Percentiles rank a stretch among this genome's conserved stretches.
phyloP scores from a whole-genome alignment of 2,113 vertebrate species.

The Pygoscelis antarcticus region DNA sequence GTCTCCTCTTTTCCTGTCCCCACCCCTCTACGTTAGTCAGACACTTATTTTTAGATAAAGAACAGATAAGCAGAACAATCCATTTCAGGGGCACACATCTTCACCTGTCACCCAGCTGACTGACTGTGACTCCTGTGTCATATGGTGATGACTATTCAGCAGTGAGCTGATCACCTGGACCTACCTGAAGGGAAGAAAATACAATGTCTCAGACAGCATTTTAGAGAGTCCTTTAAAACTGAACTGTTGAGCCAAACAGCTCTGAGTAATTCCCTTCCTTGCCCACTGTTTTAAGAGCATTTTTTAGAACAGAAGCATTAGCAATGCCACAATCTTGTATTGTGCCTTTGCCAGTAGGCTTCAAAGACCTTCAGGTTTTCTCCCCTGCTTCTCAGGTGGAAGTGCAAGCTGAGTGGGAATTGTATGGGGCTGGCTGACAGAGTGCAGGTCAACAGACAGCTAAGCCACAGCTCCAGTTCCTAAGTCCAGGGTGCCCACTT shows the following conservation, averaged over 20 bases:
- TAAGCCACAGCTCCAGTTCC: background rate
- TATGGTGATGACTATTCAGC: background rate
- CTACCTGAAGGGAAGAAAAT: background rate
- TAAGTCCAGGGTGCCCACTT: background rate
- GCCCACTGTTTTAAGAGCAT: background rate
- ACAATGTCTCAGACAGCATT: background rate
- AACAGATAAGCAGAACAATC: conserved; percentile 46
- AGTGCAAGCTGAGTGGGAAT: background rate
- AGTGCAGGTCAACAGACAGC: background rate
- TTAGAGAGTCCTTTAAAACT: background rate
- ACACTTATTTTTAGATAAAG: conserved; percentile 64
- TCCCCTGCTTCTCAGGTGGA: background rate
- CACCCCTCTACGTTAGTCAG: background rate
- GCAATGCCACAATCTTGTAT: background rate
- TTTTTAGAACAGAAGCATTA: background rate
- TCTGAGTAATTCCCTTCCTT: background rate
- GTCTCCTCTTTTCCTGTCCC: background rate
- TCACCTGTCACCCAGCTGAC: conserved; percentile 59
- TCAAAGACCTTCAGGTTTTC: background rate
- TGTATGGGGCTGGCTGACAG: background rate
- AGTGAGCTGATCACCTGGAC: conserved; percentile 25
- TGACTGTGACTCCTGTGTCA: conserved; percentile 15
- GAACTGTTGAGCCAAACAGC: background rate
- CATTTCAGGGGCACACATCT: conserved; percentile 17
- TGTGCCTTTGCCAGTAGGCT: background rate